Percentiles rank a stretch among this genome's conserved stretches.
Conservation (phyloP, 2,113 vertebrate genomes). For the Erinaceus europaeus region DNA sequence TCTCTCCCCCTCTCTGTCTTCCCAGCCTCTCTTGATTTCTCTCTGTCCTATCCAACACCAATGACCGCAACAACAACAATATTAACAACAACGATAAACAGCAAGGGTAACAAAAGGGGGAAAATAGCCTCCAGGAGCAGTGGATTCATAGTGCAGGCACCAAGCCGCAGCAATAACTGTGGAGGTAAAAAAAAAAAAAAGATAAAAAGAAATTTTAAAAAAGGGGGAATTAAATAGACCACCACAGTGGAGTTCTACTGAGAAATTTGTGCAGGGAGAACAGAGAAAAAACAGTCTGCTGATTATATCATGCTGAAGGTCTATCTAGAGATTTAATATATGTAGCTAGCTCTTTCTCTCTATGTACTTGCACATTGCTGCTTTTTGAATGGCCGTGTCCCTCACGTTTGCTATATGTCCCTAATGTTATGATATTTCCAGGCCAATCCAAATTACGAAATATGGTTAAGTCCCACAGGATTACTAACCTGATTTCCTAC, state of each 20-base stretch:
- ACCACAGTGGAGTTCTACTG: neutral
- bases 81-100: too few relatives aligned
- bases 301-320: neutral
- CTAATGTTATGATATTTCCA: neutral
- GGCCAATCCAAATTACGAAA: neutral
- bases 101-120: too few relatives aligned
- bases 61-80: too few relatives aligned
- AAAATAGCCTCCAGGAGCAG: too few relatives aligned
- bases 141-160: neutral
- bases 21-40: too few relatives aligned
- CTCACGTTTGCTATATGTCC: neutral
- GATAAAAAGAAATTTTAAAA: too few relatives aligned
- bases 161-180: too few relatives aligned
- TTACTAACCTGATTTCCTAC: slow-evolving; percentile 1
- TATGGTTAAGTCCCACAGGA: neutral
- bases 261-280: neutral
- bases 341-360: neutral
- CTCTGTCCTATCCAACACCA: too few relatives aligned
- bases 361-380: neutral
- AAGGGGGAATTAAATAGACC: neutral
- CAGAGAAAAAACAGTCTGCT: neutral
- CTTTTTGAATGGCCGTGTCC: neutral
- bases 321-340: neutral
- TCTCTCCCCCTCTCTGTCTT: too few relatives aligned
- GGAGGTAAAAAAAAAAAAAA: too few relatives aligned